These are phyloP conservation scores for Vespertilio murinus DNA, from an alignment of 2,797 vertebrate genomes.

Conservation along the genomic window DNA sequence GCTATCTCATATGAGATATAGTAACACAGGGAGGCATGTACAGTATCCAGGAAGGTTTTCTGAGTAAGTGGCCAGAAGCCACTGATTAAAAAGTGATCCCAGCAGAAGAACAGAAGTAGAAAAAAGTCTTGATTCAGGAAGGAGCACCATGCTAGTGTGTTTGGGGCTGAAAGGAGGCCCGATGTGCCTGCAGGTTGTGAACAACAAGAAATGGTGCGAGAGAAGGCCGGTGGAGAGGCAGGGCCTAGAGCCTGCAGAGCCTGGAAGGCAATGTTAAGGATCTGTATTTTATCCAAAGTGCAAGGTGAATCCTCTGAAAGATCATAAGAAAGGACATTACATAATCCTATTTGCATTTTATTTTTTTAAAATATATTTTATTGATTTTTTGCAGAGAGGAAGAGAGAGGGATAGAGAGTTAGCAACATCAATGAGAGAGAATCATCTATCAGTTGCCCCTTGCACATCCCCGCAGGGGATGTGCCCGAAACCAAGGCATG, in stretches of 20 bases:
- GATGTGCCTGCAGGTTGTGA: not conserved
- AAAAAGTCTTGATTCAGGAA: not conserved
- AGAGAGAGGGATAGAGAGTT: no score
- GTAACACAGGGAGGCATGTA: not conserved
- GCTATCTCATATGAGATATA: not conserved
- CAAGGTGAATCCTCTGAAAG: not conserved
- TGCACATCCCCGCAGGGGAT: no score
- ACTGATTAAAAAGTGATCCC: not conserved
- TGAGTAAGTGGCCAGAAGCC: not conserved
- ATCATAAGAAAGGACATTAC: conserved; percentile 16
- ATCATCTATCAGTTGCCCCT: no score
- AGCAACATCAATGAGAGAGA: no score
- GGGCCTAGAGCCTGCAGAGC: not conserved
- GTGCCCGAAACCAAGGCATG: no score
- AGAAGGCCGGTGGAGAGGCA: not conserved
- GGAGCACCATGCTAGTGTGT: not conserved
- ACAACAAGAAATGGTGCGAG: not conserved
- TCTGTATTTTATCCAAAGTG: not conserved
- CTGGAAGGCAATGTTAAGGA: not conserved
- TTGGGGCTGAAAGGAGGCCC: not conserved
- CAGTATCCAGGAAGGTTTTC: not conserved
- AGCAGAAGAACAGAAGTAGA: not conserved
- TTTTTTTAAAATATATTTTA: no score
- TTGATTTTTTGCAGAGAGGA: no score
- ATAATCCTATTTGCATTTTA: not conserved